Evolutionary conservation across 2,113 vertebrate genomes (phyloP), one percentile per base, ranked within the genome.

Genomic region (Pachycephala philippinensis): DNA sequence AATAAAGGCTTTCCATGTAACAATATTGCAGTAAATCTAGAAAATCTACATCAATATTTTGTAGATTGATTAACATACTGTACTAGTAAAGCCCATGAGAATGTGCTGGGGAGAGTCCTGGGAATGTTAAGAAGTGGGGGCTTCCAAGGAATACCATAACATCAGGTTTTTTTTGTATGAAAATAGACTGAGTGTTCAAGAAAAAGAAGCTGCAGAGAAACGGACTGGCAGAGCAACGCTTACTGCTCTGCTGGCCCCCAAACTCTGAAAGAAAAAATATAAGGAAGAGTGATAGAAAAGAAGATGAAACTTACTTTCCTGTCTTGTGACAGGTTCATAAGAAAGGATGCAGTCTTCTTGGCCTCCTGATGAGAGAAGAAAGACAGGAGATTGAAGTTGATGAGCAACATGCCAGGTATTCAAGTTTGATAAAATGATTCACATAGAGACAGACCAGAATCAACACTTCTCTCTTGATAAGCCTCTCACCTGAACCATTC

Each of bases 321-420:
- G 99, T 77, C 98, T 98, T 85, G 99, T 98, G 96, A 99, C 99
- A 53, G 99, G 98, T 92, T 99, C 99, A 76, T 99, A 99, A 39
- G 99, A 99, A 79, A 99, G 97, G 97, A 99, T 99, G 95, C 98
- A 96, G 74, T 99, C 99, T 93, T 99, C 99, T 97, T 99, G 99
- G 95, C 99, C 99, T 96, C 99, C 99, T 99, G 97, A 82, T 90
- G 95, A 97, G 72, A 98, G 63, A 98, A 97, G 83, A 98, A 84
- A 97, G 82, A 95, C 92, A 95, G 94, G 49, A 94, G 79, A 94
- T 90, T 95, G 97, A 89, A 90, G 82, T 66, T 81, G 87, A 94
- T 90, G 85, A 89, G 74, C 45, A 83, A 30, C 27, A 70, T 3
- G 13, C 63, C 61, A 39, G 26, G 39, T 17, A 53, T 13, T 33